phyloP scores from a whole-genome alignment of 1,140 invertebrate species.

The Physella acuta region DNA sequence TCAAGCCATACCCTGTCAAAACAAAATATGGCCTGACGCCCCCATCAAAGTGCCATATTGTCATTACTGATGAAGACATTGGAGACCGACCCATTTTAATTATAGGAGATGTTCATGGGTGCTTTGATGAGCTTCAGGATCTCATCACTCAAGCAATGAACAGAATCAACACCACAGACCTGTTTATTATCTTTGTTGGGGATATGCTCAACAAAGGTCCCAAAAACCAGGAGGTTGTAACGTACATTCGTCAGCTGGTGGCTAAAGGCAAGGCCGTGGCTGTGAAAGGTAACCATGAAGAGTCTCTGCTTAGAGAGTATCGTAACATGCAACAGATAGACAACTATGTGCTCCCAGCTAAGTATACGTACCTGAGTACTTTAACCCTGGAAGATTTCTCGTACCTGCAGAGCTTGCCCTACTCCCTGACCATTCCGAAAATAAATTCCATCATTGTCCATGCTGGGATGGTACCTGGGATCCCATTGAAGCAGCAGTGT shows the following conservation, averaged over 20 bases:
- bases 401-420: slow-evolving; percentile 52
- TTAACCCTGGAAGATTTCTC: slow-evolving; percentile 47
- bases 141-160: slow-evolving; percentile 38
- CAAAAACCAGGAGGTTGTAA: slow-evolving; percentile 48
- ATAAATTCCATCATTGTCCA: slow-evolving; percentile 56
- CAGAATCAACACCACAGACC: slow-evolving; percentile 23
- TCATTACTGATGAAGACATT: slow-evolving; percentile 32
- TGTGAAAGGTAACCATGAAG: slow-evolving; percentile 53
- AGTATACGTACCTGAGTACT: slow-evolving; percentile 48
- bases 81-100: slow-evolving; percentile 45
- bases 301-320: slow-evolving; percentile 36
- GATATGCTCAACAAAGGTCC: slow-evolving; percentile 60
- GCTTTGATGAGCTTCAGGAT: slow-evolving; percentile 53
- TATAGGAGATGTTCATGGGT: slow-evolving; percentile 60
- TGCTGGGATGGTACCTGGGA: slow-evolving; percentile 57
- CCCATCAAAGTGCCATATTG: slow-evolving; percentile 34
- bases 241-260: slow-evolving; percentile 14
- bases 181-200: slow-evolving; percentile 56
- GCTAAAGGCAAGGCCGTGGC: slow-evolving; percentile 24
- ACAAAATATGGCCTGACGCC: slow-evolving; percentile 35
- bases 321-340: slow-evolving; percentile 25
- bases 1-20: slow-evolving; percentile 9
- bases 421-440: slow-evolving; percentile 54
- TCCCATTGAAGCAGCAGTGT: slow-evolving; percentile 41
- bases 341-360: slow-evolving; percentile 35